Evolutionary conservation across 92 coral and sea anemone species (phyloP), one percentile per base, ranked within the genome.

Genomic region (Umimayanthus chanpuru): DNA sequence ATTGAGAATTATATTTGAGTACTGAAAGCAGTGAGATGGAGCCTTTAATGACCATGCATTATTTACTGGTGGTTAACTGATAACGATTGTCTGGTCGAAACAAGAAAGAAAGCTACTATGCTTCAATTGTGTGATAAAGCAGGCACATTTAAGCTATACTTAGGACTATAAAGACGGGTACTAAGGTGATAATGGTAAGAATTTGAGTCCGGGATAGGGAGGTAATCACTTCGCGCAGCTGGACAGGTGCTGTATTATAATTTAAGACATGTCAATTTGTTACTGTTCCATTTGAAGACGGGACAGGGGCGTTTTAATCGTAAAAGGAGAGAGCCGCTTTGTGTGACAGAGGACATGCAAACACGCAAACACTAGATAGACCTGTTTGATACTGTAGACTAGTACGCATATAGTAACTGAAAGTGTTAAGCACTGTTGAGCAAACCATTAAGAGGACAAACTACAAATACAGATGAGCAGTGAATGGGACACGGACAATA

Each of bases 241-340:
- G 68, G 68, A 16, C 68, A 61, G 68, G 68, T 61, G 68, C 6
- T 61, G 25, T 61, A 14, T 56, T 56, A 56, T 15, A 14, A 9
- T 2, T 56, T 56, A 18, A 61, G 68, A 61, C 68, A 20, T 53
- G 58, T 53, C 20, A 53, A 53, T 53, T 53, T 53, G 58, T 53
- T 53, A 53, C 68, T 72, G 76, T 72, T 29, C 41, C 76, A 47
- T 47, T 78, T 78, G 29, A 56, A 77, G 25, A 47, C 56, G 81
- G 81, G 64, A 78, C 5, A 78, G 64, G 26, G 81, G 81, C 43
- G 65, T 78, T 66, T 78, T 66, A 78, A 11, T 44, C 32, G 65
- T 25, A 25, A 5, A 39, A 25, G 49, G 64, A 49, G 30, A 9
- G 9, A 66, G 65, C 38, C 16, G 20, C 25, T 44, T 78, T 78